Conservation (phyloP, 2,888 invertebrate genomes). For the Caenorhabditis sp. region DNA sequence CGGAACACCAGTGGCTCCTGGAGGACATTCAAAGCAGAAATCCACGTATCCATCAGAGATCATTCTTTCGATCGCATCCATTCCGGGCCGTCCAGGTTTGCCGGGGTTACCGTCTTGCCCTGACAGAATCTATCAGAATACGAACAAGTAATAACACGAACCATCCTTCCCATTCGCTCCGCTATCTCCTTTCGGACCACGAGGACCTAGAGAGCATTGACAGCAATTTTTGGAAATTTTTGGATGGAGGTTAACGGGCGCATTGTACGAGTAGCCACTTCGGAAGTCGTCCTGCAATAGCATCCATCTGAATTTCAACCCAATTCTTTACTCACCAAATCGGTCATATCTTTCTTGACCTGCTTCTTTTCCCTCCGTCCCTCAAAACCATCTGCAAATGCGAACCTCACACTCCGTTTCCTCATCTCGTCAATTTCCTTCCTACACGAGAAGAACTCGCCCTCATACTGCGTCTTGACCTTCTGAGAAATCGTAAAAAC, state of each 20-base stretch:
- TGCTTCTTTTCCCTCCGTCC: slow-evolving; percentile 17
- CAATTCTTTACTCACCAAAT: slow-evolving; percentile 15
- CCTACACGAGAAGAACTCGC: slow-evolving; percentile 8
- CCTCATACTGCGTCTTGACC: slow-evolving; percentile 14
- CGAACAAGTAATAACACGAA: too few relatives aligned
- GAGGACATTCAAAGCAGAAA: slow-evolving; percentile 45
- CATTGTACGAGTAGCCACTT: slow-evolving; percentile 36
- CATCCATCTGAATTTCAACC: too few relatives aligned
- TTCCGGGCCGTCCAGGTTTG: slow-evolving; percentile 19
- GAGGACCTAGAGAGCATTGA: slow-evolving; percentile 25
- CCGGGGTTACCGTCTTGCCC: slow-evolving; percentile 19
- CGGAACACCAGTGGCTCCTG: slow-evolving; percentile 18
- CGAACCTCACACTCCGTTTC: slow-evolving; percentile 6
- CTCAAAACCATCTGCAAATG: neutral
- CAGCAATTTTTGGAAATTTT: slow-evolving; percentile 9
- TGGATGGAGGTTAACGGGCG: slow-evolving; percentile 8
- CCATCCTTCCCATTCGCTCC: slow-evolving; percentile 32
- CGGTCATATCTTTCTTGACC: slow-evolving; percentile 30
- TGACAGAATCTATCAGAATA: neutral
- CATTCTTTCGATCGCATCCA: slow-evolving; percentile 37
- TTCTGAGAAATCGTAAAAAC: slow-evolving; percentile 12
- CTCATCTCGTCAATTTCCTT: slow-evolving; percentile 4
- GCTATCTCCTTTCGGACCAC: slow-evolving; percentile 21
- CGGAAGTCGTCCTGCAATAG: slow-evolving; percentile 28
- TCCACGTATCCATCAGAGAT: slow-evolving; percentile 43